phyloP scores from a whole-genome alignment of 1,140 invertebrate species.

The Polyergus mexicanus region DNA sequence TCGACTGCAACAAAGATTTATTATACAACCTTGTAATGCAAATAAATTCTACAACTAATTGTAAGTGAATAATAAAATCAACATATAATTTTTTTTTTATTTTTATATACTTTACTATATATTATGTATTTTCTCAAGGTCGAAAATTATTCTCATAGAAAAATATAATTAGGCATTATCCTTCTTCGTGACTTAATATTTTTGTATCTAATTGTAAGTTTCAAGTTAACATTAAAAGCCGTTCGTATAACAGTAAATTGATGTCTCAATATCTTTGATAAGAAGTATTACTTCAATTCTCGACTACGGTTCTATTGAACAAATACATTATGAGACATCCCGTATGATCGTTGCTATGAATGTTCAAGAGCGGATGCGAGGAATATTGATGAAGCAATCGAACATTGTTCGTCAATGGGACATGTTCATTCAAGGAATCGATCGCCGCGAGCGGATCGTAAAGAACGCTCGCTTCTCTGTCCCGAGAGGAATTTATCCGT shows the following conservation, averaged over 20 bases:
- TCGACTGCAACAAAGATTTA: neutral
- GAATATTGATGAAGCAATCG: constrained; percentile 33
- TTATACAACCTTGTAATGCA: neutral
- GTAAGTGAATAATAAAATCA: constrained; percentile 5
- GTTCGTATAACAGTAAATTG: neutral
- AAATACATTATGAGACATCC: neutral
- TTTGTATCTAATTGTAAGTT: neutral
- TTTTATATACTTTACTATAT: neutral
- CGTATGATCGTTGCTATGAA: neutral
- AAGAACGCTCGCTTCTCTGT: constrained; percentile 25
- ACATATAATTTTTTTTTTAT: neutral
- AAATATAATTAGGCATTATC: neutral
- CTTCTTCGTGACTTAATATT: neutral
- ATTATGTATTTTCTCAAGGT: neutral
- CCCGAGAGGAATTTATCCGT: constrained; percentile 46
- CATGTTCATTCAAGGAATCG: constrained; percentile 49
- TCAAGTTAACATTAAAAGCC: neutral
- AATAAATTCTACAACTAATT: neutral
- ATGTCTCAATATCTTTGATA: neutral
- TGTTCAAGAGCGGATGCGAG: neutral
- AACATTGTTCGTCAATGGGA: constrained; percentile 42
- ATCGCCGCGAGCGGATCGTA: constrained; percentile 41
- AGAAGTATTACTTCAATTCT: neutral
- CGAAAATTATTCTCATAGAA: neutral
- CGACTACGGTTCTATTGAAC: neutral